A percentile compares a stretch with the other conserved stretches of the same genome.
phyloP scores from a whole-genome alignment of 2,888 invertebrate species.

The Buathra laborator region DNA sequence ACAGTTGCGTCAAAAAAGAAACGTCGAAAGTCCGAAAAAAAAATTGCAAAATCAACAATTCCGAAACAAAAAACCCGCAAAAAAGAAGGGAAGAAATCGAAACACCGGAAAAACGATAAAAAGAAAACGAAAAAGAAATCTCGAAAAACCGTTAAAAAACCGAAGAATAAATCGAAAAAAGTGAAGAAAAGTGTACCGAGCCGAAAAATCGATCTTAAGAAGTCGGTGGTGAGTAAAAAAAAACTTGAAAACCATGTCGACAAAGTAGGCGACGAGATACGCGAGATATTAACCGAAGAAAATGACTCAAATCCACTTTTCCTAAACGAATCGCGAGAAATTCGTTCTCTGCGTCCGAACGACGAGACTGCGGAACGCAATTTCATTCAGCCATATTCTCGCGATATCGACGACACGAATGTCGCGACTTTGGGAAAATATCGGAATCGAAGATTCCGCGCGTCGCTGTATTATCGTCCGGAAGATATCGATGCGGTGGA shows the following conservation, averaged over 20 bases:
- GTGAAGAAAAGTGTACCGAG: constrained; percentile 51
- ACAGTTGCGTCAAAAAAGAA: constrained; percentile 6
- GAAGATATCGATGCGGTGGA: constrained; percentile 15
- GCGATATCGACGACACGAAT: constrained; percentile 61
- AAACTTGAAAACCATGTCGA: constrained; percentile 65
- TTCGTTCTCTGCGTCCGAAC: constrained; percentile 2
- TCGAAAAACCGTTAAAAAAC: constrained; percentile 20
- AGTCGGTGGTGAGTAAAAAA: constrained; percentile 61
- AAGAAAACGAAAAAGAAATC: constrained; percentile 41
- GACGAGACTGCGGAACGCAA: neutral
- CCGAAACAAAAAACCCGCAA: neutral
- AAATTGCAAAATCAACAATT: constrained; percentile 37
- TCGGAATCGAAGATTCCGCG: constrained; percentile 50
- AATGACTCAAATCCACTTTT: constrained; percentile 19
- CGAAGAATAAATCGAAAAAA: constrained; percentile 43
- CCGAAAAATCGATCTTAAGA: constrained; percentile 17
- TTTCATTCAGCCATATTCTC: constrained; percentile 37
- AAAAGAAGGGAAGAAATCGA: constrained; percentile 17
- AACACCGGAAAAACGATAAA: neutral
- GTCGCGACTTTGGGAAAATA: constrained; percentile 45
- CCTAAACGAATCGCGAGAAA: constrained; percentile 27
- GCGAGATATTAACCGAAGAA: constrained; percentile 69
- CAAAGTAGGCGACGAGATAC: constrained; percentile 67
- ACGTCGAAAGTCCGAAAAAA: constrained; percentile 39
- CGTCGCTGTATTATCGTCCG: constrained; percentile 33